Evolutionary conservation across 2,888 invertebrate genomes (phyloP).

Genomic region (Luffia ferchaultella): DNA sequence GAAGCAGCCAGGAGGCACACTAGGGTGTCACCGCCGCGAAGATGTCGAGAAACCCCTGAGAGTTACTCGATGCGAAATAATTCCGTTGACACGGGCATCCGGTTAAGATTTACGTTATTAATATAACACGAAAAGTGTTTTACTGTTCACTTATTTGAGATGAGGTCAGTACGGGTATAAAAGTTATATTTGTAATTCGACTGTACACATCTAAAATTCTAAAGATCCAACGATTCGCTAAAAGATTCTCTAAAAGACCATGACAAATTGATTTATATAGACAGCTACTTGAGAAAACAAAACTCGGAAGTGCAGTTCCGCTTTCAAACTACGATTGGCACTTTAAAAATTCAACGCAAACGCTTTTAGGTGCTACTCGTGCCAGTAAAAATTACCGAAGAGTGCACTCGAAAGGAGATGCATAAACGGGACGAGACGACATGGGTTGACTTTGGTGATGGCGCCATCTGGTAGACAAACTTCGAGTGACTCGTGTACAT

Average conservation of each 20-base stretch:
- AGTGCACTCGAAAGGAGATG: constrained; percentile 25
- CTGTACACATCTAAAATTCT: too few species aligned
- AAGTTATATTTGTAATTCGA: too few species aligned
- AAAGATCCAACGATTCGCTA: background rate
- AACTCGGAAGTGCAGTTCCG: background rate
- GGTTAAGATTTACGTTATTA: too few species aligned
- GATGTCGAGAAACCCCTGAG: too few species aligned
- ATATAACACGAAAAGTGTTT: too few species aligned
- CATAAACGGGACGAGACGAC: constrained; percentile 26
- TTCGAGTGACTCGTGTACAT: background rate
- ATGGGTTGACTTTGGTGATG: constrained; percentile 42
- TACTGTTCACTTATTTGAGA: too few species aligned
- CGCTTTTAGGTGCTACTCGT: constrained; percentile 42
- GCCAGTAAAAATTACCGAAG: constrained; percentile 39
- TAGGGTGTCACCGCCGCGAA: too few species aligned
- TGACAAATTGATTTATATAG: background rate
- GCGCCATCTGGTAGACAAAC: constrained; percentile 41
- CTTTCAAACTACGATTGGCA: constrained; percentile 15
- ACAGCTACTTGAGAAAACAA: background rate
- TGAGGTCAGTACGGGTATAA: too few species aligned
- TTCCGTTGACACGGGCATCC: too few species aligned
- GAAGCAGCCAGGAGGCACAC: too few species aligned
- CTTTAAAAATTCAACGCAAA: constrained; percentile 59
- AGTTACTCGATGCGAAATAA: too few species aligned
- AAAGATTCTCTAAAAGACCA: background rate